Base-by-base conservation (phyloP, 2,888 invertebrate genomes). In the Laspeyria flexula region DNA sequence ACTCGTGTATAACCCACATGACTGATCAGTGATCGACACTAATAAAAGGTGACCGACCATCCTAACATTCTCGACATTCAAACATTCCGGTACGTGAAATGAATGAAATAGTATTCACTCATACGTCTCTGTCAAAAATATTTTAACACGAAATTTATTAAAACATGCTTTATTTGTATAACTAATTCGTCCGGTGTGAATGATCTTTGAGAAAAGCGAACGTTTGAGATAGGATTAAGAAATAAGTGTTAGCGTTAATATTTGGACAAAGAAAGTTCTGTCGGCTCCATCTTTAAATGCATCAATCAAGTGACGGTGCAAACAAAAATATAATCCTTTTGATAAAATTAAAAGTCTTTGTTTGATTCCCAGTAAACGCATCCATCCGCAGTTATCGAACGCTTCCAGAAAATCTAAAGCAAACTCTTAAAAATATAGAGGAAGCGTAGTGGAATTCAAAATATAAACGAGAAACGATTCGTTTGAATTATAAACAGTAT, bases 401-500 rank as follows among this genome's bases (percentile, higher is more conserved):
- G 46, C 35, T 65, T 55, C 45, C 48, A 48, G 59, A 58, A 65
- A 60, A 38, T 51, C 43, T 35, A 38, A 45, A 33, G 10, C 11
- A 51, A 42, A 51, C 39, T 65, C 46, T 34, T 52, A 47, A 65
- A 67, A 57, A 59, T 54, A 54, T 60, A 49, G 54, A 59, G 43
- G 43, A 59, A 63, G 45, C 42, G 16, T 37, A 31, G 29, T 43
- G 49, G 59, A 57, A 60, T 71, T 55, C 35, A 43, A 55, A 57
- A 58, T 38, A 68, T 54, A 59, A 68, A 60, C 60, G 47, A 37
- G 34, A 10, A 47, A 46, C 33, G 37, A 42, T 51, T 58, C 38
- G 30, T 45, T 54, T 30, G 40, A 56, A 47, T 60, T 52, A 52
- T 48, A 50, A 50, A 59, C 40, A 51, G 41, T 37, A 33, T 39